phyloP scores from a whole-genome alignment of 2,797 vertebrate genomes.

The Psittacula derbiana region DNA sequence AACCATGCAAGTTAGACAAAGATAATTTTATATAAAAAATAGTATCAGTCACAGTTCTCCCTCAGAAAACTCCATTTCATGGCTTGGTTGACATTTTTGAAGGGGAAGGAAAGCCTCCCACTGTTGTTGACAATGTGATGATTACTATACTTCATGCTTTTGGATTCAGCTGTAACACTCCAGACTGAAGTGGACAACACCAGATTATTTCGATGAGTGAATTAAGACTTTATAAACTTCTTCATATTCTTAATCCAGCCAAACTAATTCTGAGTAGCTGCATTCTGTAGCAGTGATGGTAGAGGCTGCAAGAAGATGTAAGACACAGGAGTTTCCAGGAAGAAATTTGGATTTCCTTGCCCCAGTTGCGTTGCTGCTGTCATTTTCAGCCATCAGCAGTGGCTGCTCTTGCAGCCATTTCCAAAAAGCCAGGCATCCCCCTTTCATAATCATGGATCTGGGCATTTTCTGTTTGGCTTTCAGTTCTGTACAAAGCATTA shows the following conservation, averaged over 20 bases:
- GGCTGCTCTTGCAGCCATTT: neutral
- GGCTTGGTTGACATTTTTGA: neutral
- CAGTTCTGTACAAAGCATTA: neutral
- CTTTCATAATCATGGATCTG: neutral
- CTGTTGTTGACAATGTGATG: neutral
- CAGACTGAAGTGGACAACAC: neutral
- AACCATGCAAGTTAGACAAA: neutral
- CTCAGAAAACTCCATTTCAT: neutral
- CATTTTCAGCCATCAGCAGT: neutral
- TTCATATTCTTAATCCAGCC: neutral
- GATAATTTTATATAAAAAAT: neutral
- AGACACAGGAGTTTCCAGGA: neutral
- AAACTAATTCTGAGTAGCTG: neutral
- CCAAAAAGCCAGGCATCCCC: neutral
- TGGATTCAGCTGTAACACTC: neutral
- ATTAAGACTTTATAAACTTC: neutral
- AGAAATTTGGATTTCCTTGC: neutral
- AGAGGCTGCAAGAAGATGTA: neutral
- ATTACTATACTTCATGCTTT: accelerated
- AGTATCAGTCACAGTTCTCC: neutral
- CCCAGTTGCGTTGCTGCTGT: neutral
- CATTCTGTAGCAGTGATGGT: neutral
- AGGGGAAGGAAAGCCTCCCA: neutral
- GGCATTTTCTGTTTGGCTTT: neutral
- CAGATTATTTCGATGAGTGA: neutral